Evolutionary conservation across 2,888 invertebrate genomes (phyloP).

Genomic region (Athalia rosae): DNA sequence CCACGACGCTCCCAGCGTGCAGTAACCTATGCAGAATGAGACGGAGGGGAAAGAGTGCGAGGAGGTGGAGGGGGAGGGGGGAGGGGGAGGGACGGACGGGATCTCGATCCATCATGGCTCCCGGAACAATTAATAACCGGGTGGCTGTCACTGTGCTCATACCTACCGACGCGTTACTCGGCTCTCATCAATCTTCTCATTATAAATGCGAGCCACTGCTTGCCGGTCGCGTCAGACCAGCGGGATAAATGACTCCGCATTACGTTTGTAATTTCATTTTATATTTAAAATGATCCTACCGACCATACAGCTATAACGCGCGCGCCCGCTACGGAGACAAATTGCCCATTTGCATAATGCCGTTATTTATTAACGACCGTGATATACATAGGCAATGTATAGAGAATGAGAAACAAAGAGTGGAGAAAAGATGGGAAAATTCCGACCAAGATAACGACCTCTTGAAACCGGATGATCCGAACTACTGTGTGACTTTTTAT

Average conservation of each 20-base stretch:
- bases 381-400: slow-evolving; percentile 47
- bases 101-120: slow-evolving; percentile 54
- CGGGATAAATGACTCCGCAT: slow-evolving; percentile 65
- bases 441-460: not conserved
- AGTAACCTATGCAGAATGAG: not conserved
- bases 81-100: slow-evolving; percentile 41
- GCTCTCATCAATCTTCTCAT: slow-evolving; percentile 65
- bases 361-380: slow-evolving; percentile 68
- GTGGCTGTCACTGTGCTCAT: slow-evolving; percentile 57
- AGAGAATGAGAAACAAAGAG: not conserved
- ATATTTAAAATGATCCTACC: slow-evolving; percentile 65
- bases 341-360: slow-evolving; percentile 70
- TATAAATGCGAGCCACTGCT: slow-evolving; percentile 64
- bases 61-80: not conserved
- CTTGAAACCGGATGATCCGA: not conserved
- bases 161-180: slow-evolving; percentile 55
- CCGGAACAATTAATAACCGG: slow-evolving; percentile 59
- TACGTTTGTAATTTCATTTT: slow-evolving; percentile 68
- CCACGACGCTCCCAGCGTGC: not conserved
- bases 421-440: not conserved
- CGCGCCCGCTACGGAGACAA: slow-evolving; percentile 61
- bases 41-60: not conserved
- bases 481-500: no score
- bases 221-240: slow-evolving; percentile 58
- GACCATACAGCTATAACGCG: slow-evolving; percentile 48